A percentile compares a stretch with the other conserved stretches of the same genome.
Conservation (phyloP, 2,797 vertebrate species). For the Perodicticus potto region DNA sequence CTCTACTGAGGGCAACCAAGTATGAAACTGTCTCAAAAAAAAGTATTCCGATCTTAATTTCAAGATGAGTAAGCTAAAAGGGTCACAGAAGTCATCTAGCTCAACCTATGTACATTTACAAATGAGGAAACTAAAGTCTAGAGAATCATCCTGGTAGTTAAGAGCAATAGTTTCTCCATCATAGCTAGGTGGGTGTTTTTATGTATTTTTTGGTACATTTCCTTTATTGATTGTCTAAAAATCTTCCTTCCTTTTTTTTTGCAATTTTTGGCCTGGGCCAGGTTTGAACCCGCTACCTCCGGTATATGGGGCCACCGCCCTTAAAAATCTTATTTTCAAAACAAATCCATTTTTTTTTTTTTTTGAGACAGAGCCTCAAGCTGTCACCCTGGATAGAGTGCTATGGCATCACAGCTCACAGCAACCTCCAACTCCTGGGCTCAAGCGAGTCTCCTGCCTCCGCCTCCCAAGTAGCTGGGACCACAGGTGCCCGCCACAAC, state of each 20-base stretch:
- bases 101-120: constrained; percentile 47
- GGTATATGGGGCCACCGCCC: too few species aligned
- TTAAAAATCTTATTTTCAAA: constrained; percentile 51
- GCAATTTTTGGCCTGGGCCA: too few species aligned
- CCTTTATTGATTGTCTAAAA: neutral
- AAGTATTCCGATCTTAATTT: neutral
- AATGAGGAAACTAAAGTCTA: constrained; percentile 43
- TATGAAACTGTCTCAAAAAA: neutral
- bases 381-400: too few species aligned
- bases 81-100: neutral
- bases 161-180: constrained; percentile 14
- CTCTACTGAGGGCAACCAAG: too few species aligned
- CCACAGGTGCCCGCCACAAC: too few species aligned
- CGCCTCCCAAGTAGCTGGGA: too few species aligned
- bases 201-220: constrained; percentile 38
- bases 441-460: too few species aligned
- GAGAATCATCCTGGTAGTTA: neutral
- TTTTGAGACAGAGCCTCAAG: too few species aligned
- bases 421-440: too few species aligned
- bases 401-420: too few species aligned
- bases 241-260: neutral
- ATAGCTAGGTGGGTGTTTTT: neutral
- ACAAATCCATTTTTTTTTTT: constrained; percentile 41
- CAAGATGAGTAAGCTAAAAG: neutral
- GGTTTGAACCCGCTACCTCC: too few species aligned